Evolutionary conservation across 1,140 invertebrate genomes (phyloP), one percentile per base, ranked within the genome.

Genomic region (Eupeodes corollae): DNA sequence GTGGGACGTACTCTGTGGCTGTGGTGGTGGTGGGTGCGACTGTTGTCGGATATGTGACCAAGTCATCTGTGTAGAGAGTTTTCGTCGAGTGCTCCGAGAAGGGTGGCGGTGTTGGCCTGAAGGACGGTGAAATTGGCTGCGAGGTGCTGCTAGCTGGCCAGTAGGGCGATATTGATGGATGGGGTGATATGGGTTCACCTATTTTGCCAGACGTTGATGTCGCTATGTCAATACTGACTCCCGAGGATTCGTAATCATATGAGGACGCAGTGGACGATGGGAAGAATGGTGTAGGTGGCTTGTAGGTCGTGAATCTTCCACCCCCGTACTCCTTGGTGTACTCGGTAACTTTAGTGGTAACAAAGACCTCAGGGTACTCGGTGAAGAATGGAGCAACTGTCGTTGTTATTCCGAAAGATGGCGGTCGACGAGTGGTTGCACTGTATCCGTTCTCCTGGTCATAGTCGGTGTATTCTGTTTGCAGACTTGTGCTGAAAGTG

Each of bases 371-470:
- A 0, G 68, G 58, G 47, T 63, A 67, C 40, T 74, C 72, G 30
- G 70, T 70, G 39, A 75, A 75, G 52, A 66, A 71, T 45, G 73
- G 73, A 30, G 65, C 61, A 15, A 68, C 70, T 39, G 62, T 63
- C 3, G 51, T 56, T 45, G 67, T 63, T 13, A 56, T 49, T 54
- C 54, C 54, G 42, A 50, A n/a, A n/a, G 15, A n/a, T 3, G 13
- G 13, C 35, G 13, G 33, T 62, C 61, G 33, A 68, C 69, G 44
- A 54, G 61, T 57, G 67, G 68, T 14, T 71, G 70, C 15, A 73
- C 73, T 45, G 71, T 71, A 3, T 68, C 19, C 71, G 62, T 10
- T 67, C 50, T 52, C 65, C 63, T 10, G 50, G 50, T 57, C 61
- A 59, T 6, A 56, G 14, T 18, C 59, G 56, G 14, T 54, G 55